Evolutionary conservation across 1,140 invertebrate genomes (phyloP).

Genomic region (Caenorhabditis remanei): DNA sequence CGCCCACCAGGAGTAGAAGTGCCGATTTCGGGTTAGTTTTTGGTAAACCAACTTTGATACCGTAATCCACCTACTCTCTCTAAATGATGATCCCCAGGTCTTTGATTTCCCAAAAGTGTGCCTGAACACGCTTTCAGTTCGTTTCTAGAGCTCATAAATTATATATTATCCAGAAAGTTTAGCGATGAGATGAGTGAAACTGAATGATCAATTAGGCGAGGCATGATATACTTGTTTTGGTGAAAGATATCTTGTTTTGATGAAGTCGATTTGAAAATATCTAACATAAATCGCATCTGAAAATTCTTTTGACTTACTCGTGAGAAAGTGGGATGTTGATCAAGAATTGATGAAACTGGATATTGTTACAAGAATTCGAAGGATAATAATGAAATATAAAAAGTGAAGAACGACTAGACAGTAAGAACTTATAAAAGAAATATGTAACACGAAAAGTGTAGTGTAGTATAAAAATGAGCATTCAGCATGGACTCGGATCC

Average conservation of each 20-base stretch:
- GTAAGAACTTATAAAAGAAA: too few relatives aligned
- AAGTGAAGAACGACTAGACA: too few relatives aligned
- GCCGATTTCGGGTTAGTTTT: conserved; percentile 38
- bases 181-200: not conserved
- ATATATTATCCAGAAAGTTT: conserved; percentile 22
- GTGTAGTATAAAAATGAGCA: too few relatives aligned
- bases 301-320: too few relatives aligned
- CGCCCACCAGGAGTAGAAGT: not conserved
- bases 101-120: not conserved
- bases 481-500: too few relatives aligned
- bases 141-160: not conserved
- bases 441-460: too few relatives aligned
- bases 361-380: too few relatives aligned
- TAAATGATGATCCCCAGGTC: not conserved
- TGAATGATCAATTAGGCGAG: not conserved
- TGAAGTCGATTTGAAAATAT: not conserved
- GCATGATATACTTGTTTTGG: conserved; percentile 8
- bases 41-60: not conserved
- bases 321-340: not conserved
- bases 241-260: conserved; percentile 3
- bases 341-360: not conserved
- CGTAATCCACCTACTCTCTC: not conserved
- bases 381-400: too few relatives aligned
- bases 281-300: not conserved
- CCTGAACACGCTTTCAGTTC: not conserved